Conservation (phyloP, 2,113 vertebrate genomes). For the Aplodontia rufa region DNA sequence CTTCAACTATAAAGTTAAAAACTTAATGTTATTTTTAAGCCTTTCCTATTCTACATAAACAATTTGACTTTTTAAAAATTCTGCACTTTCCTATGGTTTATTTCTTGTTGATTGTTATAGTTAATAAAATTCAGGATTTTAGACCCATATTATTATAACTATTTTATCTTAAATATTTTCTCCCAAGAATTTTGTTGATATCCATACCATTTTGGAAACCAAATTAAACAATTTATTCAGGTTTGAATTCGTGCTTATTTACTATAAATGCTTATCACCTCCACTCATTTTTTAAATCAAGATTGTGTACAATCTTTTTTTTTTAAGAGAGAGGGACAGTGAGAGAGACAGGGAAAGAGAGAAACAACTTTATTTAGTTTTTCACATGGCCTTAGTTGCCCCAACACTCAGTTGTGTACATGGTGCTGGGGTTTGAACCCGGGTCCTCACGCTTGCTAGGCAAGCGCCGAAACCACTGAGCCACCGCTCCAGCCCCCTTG, state of each 20-base stretch:
- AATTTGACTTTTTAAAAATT: neutral
- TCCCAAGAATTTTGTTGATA: neutral
- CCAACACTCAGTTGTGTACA: too few relatives aligned
- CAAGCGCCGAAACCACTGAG: too few relatives aligned
- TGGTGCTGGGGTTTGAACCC: too few relatives aligned
- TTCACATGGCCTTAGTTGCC: too few relatives aligned
- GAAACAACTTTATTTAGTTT: too few relatives aligned
- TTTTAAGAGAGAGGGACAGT: too few relatives aligned
- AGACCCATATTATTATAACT: neutral
- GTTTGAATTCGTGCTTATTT: neutral
- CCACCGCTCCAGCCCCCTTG: too few relatives aligned
- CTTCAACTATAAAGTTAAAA: neutral
- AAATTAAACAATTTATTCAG: neutral
- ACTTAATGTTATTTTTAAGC: neutral
- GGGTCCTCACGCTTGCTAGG: too few relatives aligned
- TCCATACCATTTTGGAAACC: neutral
- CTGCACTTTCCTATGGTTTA: neutral
- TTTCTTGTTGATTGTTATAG: neutral
- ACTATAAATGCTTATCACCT: neutral
- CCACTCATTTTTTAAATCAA: neutral
- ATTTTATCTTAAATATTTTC: neutral
- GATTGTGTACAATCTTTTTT: neutral
- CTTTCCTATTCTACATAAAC: neutral
- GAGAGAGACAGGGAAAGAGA: too few relatives aligned
- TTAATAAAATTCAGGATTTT: neutral